These are phyloP conservation scores for Melanotaenia maccullochi DNA, from an alignment of 2,797 vertebrate species.

Conservation along the genomic window DNA sequence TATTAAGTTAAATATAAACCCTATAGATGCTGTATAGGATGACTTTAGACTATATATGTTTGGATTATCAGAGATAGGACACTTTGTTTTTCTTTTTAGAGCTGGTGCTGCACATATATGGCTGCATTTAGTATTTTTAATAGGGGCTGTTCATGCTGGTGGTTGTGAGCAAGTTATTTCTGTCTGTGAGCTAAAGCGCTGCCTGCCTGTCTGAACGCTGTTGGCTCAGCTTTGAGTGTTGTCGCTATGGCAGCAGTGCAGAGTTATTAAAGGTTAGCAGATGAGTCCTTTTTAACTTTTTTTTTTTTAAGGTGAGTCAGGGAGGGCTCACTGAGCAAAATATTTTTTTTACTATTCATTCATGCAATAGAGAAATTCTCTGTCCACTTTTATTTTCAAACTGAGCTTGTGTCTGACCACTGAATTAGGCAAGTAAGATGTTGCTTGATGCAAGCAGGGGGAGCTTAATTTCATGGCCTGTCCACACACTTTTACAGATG, in stretches of 20 bases:
- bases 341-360: slow-evolving; percentile 1
- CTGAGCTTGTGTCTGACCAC: slow-evolving; percentile 24
- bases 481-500: slow-evolving; percentile 43
- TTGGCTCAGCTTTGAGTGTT: slow-evolving; percentile 67
- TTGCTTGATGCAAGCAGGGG: slow-evolving; percentile 25
- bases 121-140: slow-evolving; percentile 19
- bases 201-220: slow-evolving; percentile 58
- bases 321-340: slow-evolving; percentile 17
- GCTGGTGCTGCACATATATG: slow-evolving; percentile 11
- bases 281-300: slow-evolving; percentile 37
- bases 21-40: background rate
- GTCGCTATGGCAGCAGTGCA: slow-evolving; percentile 75
- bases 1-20: background rate
- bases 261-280: slow-evolving; percentile 46
- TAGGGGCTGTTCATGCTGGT: slow-evolving; percentile 32
- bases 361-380: slow-evolving; percentile 9
- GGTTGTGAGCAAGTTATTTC: slow-evolving; percentile 65
- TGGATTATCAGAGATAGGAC: background rate
- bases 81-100: slow-evolving; percentile 3
- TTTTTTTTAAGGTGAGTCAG: slow-evolving; percentile 11
- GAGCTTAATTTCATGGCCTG: slow-evolving; percentile 60
- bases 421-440: slow-evolving; percentile 42
- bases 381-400: slow-evolving; percentile 33
- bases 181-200: slow-evolving; percentile 64
- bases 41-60: background rate